Evolutionary conservation across 2,888 invertebrate species (phyloP).

Genomic region (Apamea anceps): DNA sequence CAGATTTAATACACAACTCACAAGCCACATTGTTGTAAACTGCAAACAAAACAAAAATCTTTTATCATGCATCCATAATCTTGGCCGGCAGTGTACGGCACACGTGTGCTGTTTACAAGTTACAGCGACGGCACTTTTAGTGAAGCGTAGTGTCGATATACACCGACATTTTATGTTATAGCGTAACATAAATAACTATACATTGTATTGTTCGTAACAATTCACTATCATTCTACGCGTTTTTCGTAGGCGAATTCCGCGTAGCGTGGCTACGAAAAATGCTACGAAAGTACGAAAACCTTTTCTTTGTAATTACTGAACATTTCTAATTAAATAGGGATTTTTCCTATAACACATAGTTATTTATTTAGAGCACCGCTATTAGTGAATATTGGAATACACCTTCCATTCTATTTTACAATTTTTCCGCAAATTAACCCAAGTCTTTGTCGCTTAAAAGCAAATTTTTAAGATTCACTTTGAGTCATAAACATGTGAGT

Average conservation of each 20-base stretch:
- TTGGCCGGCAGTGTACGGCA: slow-evolving; percentile 48
- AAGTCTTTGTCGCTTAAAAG: background rate
- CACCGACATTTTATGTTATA: slow-evolving; percentile 31
- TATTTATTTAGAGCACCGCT: too few relatives aligned
- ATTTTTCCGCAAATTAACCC: too few relatives aligned
- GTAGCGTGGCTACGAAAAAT: slow-evolving; percentile 26
- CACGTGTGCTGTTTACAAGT: slow-evolving; percentile 59
- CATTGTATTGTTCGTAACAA: slow-evolving; percentile 15
- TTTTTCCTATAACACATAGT: background rate
- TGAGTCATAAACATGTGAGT: background rate
- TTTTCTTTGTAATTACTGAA: background rate
- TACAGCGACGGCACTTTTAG: slow-evolving; percentile 45
- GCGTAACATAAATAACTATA: slow-evolving; percentile 18
- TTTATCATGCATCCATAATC: background rate
- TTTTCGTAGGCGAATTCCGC: slow-evolving; percentile 27
- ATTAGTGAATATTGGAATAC: too few relatives aligned
- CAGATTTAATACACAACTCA: background rate
- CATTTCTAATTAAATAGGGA: too few relatives aligned
- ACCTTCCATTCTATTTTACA: too few relatives aligned
- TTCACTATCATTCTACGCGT: background rate
- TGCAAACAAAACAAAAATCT: slow-evolving; percentile 14
- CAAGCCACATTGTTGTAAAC: slow-evolving; percentile 10
- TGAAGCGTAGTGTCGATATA: slow-evolving; percentile 50
- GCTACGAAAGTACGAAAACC: background rate
- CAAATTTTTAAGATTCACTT: background rate